Base-by-base conservation (phyloP, 1,140 invertebrate species). In the Streblospio benedicti region DNA sequence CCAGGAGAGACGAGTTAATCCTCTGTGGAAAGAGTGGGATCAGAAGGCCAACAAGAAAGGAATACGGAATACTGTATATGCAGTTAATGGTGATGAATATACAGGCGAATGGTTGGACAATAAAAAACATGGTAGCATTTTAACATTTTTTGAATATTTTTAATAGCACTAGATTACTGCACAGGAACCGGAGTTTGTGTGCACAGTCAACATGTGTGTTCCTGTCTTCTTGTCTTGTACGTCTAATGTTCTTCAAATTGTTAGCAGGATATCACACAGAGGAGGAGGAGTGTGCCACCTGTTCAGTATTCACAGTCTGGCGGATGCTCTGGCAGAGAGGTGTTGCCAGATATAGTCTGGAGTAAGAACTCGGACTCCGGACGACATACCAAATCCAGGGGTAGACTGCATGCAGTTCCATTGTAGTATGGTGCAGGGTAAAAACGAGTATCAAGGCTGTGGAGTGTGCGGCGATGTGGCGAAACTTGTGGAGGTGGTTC, bases 51-150 rank as follows among this genome's bases (percentile, higher is more conserved):
- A 78, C 49, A 79, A 79, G 61, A 72, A 72, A 60, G 77, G 77
- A 6, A 50, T 79, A 51, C 67, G 71, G 4, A 62, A 76, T 61
- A 79, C 76, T 20, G 70, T 79, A 47, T 79, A 77, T 64, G 76
- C 74, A 18, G 72, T 73, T 0, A 76, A 76, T 62, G 75, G 75
- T 16, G 70, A 78, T 63, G 67, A 78, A 64, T 79, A 75, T 59
- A 78, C 73, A 31, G 77, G 77, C 49, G 76, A 79, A 67, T 79
- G 77, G 77, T 62, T 72, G n/a, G 66, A 78, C 52, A 78, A 79
- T 59, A 71, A 71, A 60, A 78, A 77, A 71, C 65, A 79, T 57
- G 77, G 76, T 76, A 31, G 31, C 30, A 6, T 25, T 50, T 45
- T 32, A 33, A 38, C n/a, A 2, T 41, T 32, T 14, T 56, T 18